Conservation (phyloP, 2,888 invertebrate species). For the Pseudococcus viburni region DNA sequence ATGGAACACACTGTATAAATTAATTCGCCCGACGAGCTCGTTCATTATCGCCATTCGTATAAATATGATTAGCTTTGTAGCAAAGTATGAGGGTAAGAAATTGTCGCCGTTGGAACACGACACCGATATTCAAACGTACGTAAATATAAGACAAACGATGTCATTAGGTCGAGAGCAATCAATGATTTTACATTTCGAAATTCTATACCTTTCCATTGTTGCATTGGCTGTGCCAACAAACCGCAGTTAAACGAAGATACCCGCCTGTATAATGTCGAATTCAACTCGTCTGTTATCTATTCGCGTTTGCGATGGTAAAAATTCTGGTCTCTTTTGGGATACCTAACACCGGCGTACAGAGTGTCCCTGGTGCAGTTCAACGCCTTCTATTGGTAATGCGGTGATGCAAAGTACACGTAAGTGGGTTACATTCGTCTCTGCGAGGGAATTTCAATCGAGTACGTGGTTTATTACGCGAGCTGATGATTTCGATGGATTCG, state of each 20-base stretch:
- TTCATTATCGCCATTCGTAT: background rate
- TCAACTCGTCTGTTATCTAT: background rate
- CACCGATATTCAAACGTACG: constrained; percentile 9
- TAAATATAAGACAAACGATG: constrained; percentile 36
- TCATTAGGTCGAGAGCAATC: constrained; percentile 33
- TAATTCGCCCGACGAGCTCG: background rate
- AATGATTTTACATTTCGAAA: background rate
- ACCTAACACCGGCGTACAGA: too few relatives aligned
- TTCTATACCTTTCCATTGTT: background rate
- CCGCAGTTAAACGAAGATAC: constrained; percentile 1
- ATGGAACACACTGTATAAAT: background rate
- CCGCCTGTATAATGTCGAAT: background rate
- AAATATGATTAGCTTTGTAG: background rate
- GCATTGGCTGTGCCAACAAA: background rate
- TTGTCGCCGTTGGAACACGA: background rate
- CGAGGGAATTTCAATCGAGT: too few relatives aligned
- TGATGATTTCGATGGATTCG: too few relatives aligned
- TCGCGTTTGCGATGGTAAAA: too few relatives aligned
- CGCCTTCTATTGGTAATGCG: too few relatives aligned
- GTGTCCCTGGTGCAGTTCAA: too few relatives aligned
- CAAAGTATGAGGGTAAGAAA: background rate
- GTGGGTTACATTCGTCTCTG: too few relatives aligned
- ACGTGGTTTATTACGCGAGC: too few relatives aligned
- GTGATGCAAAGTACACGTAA: too few relatives aligned
- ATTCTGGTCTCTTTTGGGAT: too few relatives aligned